Base-by-base conservation (phyloP, 2,113 vertebrate genomes). In the Serilophus lunatus region DNA sequence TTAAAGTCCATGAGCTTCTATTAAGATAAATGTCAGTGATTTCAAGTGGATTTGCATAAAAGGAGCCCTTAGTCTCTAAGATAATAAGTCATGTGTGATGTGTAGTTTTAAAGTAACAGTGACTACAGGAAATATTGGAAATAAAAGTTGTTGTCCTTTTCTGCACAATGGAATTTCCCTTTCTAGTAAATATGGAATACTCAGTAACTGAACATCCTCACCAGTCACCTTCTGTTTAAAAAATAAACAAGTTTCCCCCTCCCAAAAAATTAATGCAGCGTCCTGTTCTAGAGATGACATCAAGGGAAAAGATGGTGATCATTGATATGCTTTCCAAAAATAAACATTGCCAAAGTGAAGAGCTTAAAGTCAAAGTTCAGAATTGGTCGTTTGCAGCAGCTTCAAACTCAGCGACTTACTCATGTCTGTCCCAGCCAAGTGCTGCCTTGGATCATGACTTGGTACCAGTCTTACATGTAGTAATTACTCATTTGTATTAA, bases 11-110 rank as follows among this genome's bases (percentile, higher is more conserved):
- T 56, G 60, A 79, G 80, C 44, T 91, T 96, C 82, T 96, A 88
- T 88, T 64, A 83, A 95, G 92, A 93, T 93, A 86, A 94, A 90
- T 88, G 82, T 88, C 76, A 92, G 44, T 88, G 79, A 75, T 83
- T 90, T 69, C 38, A 79, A 91, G 57, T 77, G 61, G 49, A 86
- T 96, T 95, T 96, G 76, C 79, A 95, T 94, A 72, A 78, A 92
- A 83, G 49, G 68, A 88, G 72, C 44, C 63, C 26, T 70, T 66
- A 64, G 77, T 78, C 53, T 86, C 36, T 84, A 40, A 13, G 69
- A 63, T 64, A 87, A 17, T 51, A 93, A 92, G 23, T 82, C 57
- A 56, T 68, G 42, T 76, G 50, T 60, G 29, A 79, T 64, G 26
- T 81, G 83, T 44, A 64, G 44, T 77, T 95, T 82, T 93, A 90